Base-by-base conservation (phyloP, 1,140 invertebrate species). In the Acyrthosiphon pisum region DNA sequence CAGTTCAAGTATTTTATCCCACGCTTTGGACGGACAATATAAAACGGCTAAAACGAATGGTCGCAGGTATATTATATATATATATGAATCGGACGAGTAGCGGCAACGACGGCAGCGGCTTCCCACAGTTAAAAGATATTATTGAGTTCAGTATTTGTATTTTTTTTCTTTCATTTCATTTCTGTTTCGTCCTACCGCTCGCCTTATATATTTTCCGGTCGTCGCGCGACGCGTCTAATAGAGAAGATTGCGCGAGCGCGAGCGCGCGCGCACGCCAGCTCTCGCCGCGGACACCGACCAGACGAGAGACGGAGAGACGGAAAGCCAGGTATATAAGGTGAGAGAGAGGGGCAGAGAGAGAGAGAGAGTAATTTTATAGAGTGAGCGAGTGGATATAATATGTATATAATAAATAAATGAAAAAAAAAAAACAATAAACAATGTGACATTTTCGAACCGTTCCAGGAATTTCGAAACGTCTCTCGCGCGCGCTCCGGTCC, bases 371-470 rank as follows among this genome's bases (percentile, higher is more conserved):
- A 53, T 1, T 1, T 41, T 37, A 7, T 41, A 11, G 7, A 84
- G 56, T 60, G 26, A n/a, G 60, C 7, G 4, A 18, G 14, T 76
- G 14, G 23, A 87, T 56, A 26, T 35, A 41, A 53, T 50, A 53
- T 35, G 37, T 37, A 89, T 37, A 53, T 48, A 92, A 92, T 46
- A 83, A 46, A 83, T 46, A 41, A 91, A 81, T 48, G 3, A 50
- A 44, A 76, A 81, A 76, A 76, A 81, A 81, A 93, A 84, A 44
- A 50, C 91, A 86, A 86, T 93, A 93, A 93, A 93, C 91, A 93
- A 93, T 93, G 91, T 93, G 91, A 93, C 91, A 30, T 93, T 93
- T 93, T 93, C 91, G 46, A 92, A 92, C 60, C 91, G 91, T 93
- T 86, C 81, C 48, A 86, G 81, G 91, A 93, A 93, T 93, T 93